Conservation (phyloP, 2,888 invertebrate genomes). For the Salticus scenicus region DNA sequence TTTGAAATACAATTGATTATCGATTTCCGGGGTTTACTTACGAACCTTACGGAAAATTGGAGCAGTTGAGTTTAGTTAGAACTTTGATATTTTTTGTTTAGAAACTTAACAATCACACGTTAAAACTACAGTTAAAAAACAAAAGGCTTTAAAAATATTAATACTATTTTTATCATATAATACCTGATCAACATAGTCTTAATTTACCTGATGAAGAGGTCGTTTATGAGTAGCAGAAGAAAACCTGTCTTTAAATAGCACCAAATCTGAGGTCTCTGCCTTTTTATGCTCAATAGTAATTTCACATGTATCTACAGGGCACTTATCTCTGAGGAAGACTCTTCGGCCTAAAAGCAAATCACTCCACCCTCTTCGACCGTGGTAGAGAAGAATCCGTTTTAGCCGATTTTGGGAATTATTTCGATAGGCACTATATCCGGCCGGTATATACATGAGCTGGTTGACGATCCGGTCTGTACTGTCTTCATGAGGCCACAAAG, state of each 20-base stretch:
- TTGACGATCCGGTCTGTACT: constrained; percentile 85
- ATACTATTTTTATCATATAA: no score
- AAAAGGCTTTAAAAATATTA: no score
- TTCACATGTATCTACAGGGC: constrained; percentile 91
- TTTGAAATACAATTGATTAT: no score
- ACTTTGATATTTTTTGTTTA: no score
- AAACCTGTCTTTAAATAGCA: constrained; percentile 85
- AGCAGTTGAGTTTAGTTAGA: no score
- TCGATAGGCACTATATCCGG: constrained; percentile 75
- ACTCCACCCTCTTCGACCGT: constrained; percentile 86
- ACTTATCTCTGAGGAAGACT: constrained; percentile 83
- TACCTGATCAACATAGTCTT: no score
- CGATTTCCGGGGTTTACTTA: no score
- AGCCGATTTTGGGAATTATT: constrained; percentile 45
- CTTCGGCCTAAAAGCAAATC: constrained; percentile 81
- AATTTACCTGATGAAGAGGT: constrained; percentile 72
- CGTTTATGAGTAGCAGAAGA: constrained; percentile 73
- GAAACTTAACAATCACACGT: no score
- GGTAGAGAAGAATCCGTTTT: constrained; percentile 86
- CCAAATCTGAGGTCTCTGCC: constrained; percentile 86
- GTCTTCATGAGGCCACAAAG: constrained; percentile 86
- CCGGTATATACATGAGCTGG: constrained; percentile 90
- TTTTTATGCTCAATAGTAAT: constrained; percentile 85
- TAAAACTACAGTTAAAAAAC: no score
- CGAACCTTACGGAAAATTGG: no score